These are phyloP conservation scores for Myotis brandtii DNA, from an alignment of 2,113 vertebrate genomes.

Conservation along the genomic window DNA sequence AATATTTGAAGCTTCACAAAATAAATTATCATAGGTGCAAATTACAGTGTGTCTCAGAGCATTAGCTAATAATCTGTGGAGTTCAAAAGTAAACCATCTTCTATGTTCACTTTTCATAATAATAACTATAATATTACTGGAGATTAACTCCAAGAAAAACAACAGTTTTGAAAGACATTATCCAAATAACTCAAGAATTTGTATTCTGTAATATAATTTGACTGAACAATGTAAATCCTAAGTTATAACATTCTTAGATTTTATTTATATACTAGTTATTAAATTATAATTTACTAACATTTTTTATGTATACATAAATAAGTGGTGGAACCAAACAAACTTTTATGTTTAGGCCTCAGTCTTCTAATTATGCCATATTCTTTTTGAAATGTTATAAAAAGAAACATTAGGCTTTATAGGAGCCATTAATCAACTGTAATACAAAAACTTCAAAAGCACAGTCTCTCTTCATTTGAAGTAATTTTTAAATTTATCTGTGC, in stretches of 20 bases:
- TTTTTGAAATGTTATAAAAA: constrained; percentile 70
- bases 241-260: neutral
- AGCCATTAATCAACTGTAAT: constrained; percentile 73
- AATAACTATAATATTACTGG: neutral
- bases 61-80: constrained; percentile 55
- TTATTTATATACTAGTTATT: constrained; percentile 25
- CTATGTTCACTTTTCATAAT: neutral
- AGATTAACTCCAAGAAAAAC: constrained; percentile 33
- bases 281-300: constrained; percentile 16
- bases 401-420: constrained; percentile 62
- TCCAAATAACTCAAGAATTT: constrained; percentile 48
- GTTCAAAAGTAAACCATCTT: constrained; percentile 34
- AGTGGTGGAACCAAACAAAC: constrained; percentile 25
- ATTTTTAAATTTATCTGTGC: constrained; percentile 69
- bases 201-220: neutral
- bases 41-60: constrained; percentile 59
- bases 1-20: constrained; percentile 42
- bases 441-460: constrained; percentile 81
- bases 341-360: constrained; percentile 56
- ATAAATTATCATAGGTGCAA: constrained; percentile 62
- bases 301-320: constrained; percentile 45
- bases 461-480: constrained; percentile 70
- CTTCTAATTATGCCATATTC: constrained; percentile 50
- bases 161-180: constrained; percentile 55
- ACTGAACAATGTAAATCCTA: neutral